Evolutionary conservation across 2,888 invertebrate species (phyloP).

Genomic region (Sphecodes monilicornis): DNA sequence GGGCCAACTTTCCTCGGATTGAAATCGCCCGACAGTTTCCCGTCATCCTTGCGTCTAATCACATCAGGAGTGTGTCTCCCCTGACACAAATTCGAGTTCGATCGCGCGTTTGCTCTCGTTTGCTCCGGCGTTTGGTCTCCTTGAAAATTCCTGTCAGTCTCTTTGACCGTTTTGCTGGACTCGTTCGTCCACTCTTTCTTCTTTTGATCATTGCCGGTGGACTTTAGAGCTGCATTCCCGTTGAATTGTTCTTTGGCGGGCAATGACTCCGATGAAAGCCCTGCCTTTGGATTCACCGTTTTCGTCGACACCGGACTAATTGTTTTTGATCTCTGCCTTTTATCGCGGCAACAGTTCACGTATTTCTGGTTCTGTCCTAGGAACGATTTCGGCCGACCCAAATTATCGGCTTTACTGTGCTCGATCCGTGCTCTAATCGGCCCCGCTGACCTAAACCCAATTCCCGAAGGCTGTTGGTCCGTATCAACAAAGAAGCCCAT

Average conservation of each 20-base stretch:
- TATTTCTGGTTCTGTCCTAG: not conserved
- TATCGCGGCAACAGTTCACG: conserved; percentile 20
- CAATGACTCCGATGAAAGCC: not conserved
- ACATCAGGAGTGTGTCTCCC: not conserved
- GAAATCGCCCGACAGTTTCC: conserved; percentile 5
- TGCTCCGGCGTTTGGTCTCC: too few species aligned
- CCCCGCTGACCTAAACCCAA: conserved; percentile 1
- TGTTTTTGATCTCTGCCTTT: conserved; percentile 27
- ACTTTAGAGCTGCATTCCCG: not conserved
- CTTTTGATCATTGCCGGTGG: not conserved
- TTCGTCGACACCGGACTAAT: not conserved
- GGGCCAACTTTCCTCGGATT: not conserved
- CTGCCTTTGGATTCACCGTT: conserved; percentile 18
- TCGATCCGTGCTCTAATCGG: not conserved
- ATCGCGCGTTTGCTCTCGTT: not conserved
- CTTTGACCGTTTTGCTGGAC: not conserved
- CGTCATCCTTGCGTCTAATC: not conserved
- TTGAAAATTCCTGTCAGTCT: not conserved
- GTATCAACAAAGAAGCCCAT: not conserved
- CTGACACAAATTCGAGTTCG: not conserved
- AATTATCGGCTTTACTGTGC: not conserved
- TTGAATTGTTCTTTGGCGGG: not conserved
- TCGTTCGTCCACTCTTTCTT: not conserved
- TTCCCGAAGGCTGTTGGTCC: not conserved
- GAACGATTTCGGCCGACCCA: not conserved